Evolutionary conservation across 2,113 vertebrate species (phyloP).

Genomic region (Romanogobio albipinnatus): DNA sequence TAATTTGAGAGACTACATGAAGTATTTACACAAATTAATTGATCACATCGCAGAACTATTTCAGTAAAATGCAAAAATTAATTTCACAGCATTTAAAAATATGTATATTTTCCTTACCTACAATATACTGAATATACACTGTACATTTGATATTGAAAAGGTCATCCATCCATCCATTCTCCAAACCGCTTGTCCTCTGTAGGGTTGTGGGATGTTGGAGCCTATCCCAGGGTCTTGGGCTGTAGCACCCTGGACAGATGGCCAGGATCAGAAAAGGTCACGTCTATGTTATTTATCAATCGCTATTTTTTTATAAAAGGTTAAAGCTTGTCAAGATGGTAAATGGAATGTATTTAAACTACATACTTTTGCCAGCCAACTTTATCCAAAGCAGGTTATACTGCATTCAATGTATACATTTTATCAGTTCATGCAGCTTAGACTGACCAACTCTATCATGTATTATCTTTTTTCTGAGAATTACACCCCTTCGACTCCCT

Average conservation of each 20-base stretch:
- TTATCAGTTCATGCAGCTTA: not conserved
- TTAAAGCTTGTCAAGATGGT: not conserved
- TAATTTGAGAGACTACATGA: not conserved
- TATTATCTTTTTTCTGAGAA: not conserved
- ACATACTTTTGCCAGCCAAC: not conserved
- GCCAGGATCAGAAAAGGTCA: not conserved
- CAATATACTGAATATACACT: no score
- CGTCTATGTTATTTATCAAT: not conserved
- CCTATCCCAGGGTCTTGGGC: slow-evolving; percentile 9
- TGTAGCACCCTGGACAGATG: not conserved
- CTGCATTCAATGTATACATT: not conserved
- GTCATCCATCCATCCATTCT: not conserved
- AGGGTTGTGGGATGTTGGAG: not conserved
- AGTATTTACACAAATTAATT: not conserved
- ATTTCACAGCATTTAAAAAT: no score
- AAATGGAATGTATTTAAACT: not conserved
- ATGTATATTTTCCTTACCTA: no score
- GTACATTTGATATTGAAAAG: not conserved
- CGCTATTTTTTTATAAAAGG: not conserved
- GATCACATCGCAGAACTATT: not conserved
- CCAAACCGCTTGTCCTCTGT: not conserved
- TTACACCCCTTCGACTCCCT: not conserved
- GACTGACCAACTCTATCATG: not conserved
- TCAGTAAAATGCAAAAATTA: not conserved
- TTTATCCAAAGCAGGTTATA: not conserved